phyloP scores from a whole-genome alignment of 2,888 invertebrate genomes.

The Shargacucullia verbasci region DNA sequence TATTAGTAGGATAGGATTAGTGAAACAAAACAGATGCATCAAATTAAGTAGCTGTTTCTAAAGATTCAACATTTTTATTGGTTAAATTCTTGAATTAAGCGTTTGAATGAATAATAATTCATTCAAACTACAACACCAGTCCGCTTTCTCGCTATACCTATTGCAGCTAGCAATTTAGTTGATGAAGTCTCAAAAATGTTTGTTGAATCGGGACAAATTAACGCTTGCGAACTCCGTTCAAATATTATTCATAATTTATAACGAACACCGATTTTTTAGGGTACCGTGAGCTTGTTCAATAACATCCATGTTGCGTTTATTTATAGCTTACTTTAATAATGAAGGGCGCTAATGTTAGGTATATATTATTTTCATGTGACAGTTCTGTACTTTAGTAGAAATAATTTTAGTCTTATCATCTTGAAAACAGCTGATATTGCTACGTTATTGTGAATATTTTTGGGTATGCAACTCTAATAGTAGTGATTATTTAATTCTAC shows the following conservation, averaged over 20 bases:
- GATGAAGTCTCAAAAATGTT: constrained; percentile 58
- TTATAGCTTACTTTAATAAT: too few species aligned
- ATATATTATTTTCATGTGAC: too few species aligned
- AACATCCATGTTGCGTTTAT: constrained; percentile 33
- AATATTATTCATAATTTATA: constrained; percentile 59
- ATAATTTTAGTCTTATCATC: too few species aligned
- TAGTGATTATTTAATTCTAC: too few species aligned
- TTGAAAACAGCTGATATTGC: too few species aligned
- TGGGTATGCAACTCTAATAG: too few species aligned
- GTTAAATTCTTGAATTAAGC: neutral
- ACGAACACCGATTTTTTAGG: constrained; percentile 42
- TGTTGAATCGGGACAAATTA: constrained; percentile 62
- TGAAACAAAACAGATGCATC: too few species aligned
- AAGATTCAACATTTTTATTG: neutral
- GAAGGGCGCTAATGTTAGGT: too few species aligned
- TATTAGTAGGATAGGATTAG: too few species aligned
- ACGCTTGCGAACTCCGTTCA: constrained; percentile 46
- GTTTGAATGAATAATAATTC: neutral
- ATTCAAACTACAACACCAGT: constrained; percentile 12
- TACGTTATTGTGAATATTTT: too few species aligned
- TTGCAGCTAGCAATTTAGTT: constrained; percentile 45
- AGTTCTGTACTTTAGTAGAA: too few species aligned
- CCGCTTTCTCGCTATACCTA: constrained; percentile 33
- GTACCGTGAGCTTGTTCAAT: constrained; percentile 28
- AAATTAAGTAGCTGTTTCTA: neutral